phyloP scores from a whole-genome alignment of 2,888 invertebrate genomes.

The Tiliacea aurago region DNA sequence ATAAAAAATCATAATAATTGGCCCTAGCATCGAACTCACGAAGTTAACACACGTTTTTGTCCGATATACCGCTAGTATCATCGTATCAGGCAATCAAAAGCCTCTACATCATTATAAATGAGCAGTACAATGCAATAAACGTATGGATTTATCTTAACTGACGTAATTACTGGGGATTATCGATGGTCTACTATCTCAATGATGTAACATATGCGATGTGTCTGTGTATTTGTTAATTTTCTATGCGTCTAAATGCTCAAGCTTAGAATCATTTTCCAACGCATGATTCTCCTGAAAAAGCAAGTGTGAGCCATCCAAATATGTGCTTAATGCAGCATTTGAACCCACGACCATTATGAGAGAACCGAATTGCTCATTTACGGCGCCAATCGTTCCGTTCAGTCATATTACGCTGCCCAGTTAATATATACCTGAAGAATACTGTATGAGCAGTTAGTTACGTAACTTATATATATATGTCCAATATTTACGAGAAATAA shows the following conservation, averaged over 20 bases:
- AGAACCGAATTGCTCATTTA: neutral
- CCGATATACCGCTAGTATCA: constrained; percentile 24
- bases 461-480: neutral
- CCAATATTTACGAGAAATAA: neutral
- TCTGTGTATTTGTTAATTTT: neutral
- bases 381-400: neutral
- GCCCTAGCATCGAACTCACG: constrained; percentile 48
- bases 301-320: too few relatives aligned
- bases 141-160: constrained; percentile 50
- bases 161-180: constrained; percentile 56
- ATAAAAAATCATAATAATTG: constrained; percentile 39
- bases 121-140: constrained; percentile 44
- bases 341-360: neutral
- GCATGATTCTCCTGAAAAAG: neutral
- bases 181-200: constrained; percentile 6
- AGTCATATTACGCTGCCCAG: neutral
- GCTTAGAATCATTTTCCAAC: neutral
- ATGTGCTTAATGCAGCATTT: neutral
- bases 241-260: neutral
- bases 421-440: neutral
- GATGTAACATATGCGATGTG: neutral
- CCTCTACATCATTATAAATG: constrained; percentile 37
- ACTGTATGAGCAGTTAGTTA: neutral
- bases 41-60: constrained; percentile 56
- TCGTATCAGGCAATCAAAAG: constrained; percentile 39